A percentile compares a stretch with the other conserved stretches of the same genome.
Conservation (phyloP, 2,888 invertebrate genomes). For the Dicyrtomina minuta region DNA sequence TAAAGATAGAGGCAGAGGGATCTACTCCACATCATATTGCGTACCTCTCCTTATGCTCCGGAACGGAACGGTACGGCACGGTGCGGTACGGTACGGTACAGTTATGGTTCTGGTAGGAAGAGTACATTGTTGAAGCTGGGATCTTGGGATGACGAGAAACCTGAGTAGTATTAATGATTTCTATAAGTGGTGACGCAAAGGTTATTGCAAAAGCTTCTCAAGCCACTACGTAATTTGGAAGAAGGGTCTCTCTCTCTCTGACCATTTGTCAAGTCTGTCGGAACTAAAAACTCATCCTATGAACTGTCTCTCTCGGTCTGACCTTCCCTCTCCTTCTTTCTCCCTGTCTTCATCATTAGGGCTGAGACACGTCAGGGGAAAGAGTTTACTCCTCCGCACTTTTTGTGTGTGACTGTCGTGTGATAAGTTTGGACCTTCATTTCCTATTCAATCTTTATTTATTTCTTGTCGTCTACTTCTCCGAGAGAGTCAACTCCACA, state of each 20-base stretch:
- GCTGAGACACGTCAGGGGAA: no score
- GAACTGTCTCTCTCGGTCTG: slow-evolving; percentile 14
- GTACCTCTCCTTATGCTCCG: no score
- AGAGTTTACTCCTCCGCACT: no score
- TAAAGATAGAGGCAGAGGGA: no score
- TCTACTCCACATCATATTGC: no score
- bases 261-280: slow-evolving; percentile 35
- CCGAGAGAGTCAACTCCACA: neutral
- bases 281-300: slow-evolving; percentile 17
- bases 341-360: neutral
- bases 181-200: slow-evolving; percentile 42
- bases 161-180: slow-evolving; percentile 48
- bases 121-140: slow-evolving; percentile 1
- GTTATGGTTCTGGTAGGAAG: no score
- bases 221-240: slow-evolving; percentile 16
- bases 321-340: slow-evolving; percentile 2
- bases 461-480: neutral
- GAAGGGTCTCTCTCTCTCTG: slow-evolving; percentile 18
- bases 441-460: neutral
- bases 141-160: slow-evolving; percentile 25
- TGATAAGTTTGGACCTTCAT: no score
- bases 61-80: no score
- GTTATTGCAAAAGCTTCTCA: slow-evolving; percentile 33
- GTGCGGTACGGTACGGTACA: no score
- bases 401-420: no score